Conservation (phyloP, 1,140 invertebrate species). For the Halesus radiatus region DNA sequence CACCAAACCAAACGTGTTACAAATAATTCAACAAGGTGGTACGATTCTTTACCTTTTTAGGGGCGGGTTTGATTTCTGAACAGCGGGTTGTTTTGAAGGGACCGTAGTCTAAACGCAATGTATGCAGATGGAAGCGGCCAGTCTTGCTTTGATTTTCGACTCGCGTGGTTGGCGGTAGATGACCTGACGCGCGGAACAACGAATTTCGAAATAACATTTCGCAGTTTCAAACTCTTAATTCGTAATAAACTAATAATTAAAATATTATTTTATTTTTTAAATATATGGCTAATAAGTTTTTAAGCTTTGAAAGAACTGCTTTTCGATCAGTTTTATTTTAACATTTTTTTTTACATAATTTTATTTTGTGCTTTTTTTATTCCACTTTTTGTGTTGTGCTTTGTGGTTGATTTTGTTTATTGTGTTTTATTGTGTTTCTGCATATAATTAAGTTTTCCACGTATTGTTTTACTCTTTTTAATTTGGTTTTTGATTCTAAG, state of each 20-base stretch:
- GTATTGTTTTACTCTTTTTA: background rate
- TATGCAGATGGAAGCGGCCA: conserved; percentile 19
- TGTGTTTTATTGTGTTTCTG: conserved; percentile 4
- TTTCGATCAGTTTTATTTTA: too few species aligned
- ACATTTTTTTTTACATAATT: conserved; percentile 2
- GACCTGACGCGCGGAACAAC: background rate
- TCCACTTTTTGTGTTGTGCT: conserved; percentile 26
- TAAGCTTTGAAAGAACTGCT: background rate
- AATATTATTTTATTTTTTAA: too few species aligned
- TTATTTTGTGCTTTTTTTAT: conserved; percentile 26
- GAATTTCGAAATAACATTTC: conserved; percentile 16
- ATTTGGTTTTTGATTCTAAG: background rate
- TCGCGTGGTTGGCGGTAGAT: background rate
- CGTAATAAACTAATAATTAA: too few species aligned
- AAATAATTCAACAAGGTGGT: too few species aligned
- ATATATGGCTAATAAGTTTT: too few species aligned
- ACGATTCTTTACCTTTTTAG: too few species aligned
- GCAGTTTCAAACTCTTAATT: background rate
- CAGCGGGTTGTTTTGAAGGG: background rate
- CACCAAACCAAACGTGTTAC: background rate
- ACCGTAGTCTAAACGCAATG: conserved; percentile 27
- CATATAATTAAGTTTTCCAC: background rate
- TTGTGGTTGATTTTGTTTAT: conserved; percentile 19
- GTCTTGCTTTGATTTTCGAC: conserved; percentile 39
- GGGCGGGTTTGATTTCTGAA: background rate